phyloP scores from a whole-genome alignment of 2,113 vertebrate genomes.

The Oenanthe oenanthe region DNA sequence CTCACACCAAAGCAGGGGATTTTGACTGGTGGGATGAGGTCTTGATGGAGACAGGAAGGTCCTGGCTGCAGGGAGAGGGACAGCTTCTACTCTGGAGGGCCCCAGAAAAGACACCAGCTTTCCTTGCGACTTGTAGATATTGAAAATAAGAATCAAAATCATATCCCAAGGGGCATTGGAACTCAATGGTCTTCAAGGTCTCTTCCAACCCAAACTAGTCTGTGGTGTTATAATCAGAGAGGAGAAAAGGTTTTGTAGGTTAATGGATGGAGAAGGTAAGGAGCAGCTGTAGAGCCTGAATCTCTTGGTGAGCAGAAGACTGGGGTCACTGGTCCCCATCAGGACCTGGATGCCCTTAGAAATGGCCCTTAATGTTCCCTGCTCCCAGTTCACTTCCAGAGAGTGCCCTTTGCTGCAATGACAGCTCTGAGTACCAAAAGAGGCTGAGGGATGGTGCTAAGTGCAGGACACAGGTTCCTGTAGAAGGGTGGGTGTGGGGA shows the following conservation, averaged over 20 bases:
- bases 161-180: neutral
- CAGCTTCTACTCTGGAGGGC: neutral
- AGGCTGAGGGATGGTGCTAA: neutral
- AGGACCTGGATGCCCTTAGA: neutral
- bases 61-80: neutral
- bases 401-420: neutral
- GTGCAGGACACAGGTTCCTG: rapidly evolving
- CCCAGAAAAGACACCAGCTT: neutral
- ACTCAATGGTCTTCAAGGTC: neutral
- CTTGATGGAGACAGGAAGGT: neutral
- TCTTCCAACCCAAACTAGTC: neutral
- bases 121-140: neutral
- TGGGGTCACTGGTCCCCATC: neutral
- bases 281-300: neutral
- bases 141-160: neutral
- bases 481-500: neutral
- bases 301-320: neutral
- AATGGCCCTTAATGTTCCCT: neutral
- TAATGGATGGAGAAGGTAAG: neutral
- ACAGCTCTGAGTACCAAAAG: rapidly evolving
- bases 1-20: neutral
- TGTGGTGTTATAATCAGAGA: neutral
- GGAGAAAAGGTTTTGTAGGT: neutral
- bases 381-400: neutral
- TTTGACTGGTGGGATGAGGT: neutral